Evolutionary conservation across 1,140 invertebrate genomes (phyloP), one percentile per base, ranked within the genome.

Genomic region (Leptinotarsa texana): DNA sequence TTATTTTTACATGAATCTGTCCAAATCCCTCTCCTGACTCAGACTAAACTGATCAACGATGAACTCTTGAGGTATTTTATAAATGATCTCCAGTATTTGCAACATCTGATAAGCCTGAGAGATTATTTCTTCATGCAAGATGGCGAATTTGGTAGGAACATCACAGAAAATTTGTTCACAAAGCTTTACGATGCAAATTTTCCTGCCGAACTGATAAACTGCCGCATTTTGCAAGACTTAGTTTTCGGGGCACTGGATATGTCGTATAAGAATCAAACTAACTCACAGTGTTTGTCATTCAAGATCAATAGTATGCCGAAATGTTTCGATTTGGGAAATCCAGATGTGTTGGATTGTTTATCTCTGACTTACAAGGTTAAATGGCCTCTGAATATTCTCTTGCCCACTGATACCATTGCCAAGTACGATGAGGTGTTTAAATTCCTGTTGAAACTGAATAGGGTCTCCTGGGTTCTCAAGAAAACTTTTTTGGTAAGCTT

Each of bases 311-410:
- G 87, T 48, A 84, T 89, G 11, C 90, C 90, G 0, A 82, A 89
- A 13, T 86, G 85, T 69, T 89, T 91, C 73, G 87, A 90, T 80
- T 86, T 90, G 74, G 86, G 87, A 75, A 89, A 92, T 70, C 89
- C 92, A 1, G 89, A 92, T 76, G 89, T 90, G 1, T 80, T 94
- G 3, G 88, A 90, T 63, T 91, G 90, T 78, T 82, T 94, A 2
- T 89, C 88, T 0, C 82, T 94, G n/a, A 89, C 90, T 15, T 93
- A 93, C 80, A 87, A 89, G 62, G 88, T 92, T 2, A 85, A 88
- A 13, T 95, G 93, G 93, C 93, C 93, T 0, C 80, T 94, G 1
- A 94, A 94, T 82, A 90, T 94, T 33, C 89, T 95, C 48, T 84
- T 94, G 24, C 93, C 92, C 4, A 88, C 89, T 0, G 90, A 92